phyloP scores from a whole-genome alignment of 2,797 vertebrate genomes.

The Chaunax sp. region DNA sequence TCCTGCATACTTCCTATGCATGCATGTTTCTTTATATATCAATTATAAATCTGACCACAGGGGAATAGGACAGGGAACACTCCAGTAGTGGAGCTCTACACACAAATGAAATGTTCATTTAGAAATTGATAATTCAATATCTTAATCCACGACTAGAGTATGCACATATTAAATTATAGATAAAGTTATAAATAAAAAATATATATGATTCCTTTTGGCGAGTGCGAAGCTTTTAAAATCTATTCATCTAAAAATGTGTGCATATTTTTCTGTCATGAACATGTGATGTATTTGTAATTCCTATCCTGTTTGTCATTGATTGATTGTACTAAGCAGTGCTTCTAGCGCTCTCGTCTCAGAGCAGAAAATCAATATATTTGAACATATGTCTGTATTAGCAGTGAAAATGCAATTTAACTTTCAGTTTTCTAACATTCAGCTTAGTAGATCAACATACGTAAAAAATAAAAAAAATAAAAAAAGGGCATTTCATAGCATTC shows the following conservation, averaged over 20 bases:
- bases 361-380: slow-evolving; percentile 24
- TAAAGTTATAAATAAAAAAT: neutral
- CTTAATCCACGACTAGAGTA: too few relatives aligned
- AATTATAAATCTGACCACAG: too few relatives aligned
- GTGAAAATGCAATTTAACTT: slow-evolving; percentile 9
- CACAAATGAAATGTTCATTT: neutral
- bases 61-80: too few relatives aligned
- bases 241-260: neutral
- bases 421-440: neutral
- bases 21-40: too few relatives aligned
- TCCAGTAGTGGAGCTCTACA: neutral
- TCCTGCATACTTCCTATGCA: too few relatives aligned
- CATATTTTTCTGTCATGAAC: neutral
- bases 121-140: neutral
- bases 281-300: slow-evolving; percentile 12
- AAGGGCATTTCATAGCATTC: slow-evolving; percentile 69
- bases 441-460: slow-evolving; percentile 20
- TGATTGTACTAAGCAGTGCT: neutral
- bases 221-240: neutral
- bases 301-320: neutral
- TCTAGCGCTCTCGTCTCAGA: neutral
- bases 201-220: neutral
- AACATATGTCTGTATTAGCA: neutral
- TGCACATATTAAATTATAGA: neutral
- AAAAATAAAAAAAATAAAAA: neutral